These are phyloP conservation scores for Thinocorus orbignyianus DNA, from an alignment of 2,113 vertebrate species.

Conservation along the genomic window DNA sequence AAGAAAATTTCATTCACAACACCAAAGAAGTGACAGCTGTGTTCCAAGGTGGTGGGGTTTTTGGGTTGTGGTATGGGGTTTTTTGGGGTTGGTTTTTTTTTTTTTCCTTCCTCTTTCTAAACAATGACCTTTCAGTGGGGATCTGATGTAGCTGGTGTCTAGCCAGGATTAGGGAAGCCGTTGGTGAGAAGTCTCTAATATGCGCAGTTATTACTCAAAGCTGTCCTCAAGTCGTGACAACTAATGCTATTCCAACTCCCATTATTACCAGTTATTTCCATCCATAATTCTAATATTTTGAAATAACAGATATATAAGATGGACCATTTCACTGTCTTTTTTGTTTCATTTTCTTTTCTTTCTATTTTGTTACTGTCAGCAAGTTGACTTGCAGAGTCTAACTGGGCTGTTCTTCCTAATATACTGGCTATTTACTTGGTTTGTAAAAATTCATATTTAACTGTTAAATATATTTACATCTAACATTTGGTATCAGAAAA, in stretches of 20 bases:
- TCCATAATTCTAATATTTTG: not conserved
- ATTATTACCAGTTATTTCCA: rapidly evolving
- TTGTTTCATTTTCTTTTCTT: too few species aligned
- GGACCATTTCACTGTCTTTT: not conserved
- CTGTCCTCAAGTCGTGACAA: not conserved
- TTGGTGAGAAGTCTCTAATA: not conserved
- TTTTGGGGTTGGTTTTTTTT: not conserved
- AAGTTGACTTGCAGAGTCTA: not conserved
- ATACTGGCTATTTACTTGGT: not conserved
- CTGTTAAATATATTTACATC: not conserved
- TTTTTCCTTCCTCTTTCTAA: too few species aligned
- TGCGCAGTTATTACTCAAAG: not conserved
- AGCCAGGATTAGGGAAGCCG: not conserved
- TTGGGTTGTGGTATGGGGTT: not conserved
- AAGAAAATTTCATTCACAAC: not conserved
- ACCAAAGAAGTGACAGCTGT: not conserved
- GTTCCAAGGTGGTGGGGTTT: not conserved
- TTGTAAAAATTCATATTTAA: not conserved
- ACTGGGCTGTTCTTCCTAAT: not conserved
- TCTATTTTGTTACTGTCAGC: not conserved
- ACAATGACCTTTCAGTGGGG: not conserved
- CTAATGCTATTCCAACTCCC: not conserved
- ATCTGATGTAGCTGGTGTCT: not conserved
- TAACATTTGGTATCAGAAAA: not conserved
- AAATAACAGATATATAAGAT: not conserved